Evolutionary conservation across 2,797 vertebrate species (phyloP).

Genomic region (Octomys mimax): DNA sequence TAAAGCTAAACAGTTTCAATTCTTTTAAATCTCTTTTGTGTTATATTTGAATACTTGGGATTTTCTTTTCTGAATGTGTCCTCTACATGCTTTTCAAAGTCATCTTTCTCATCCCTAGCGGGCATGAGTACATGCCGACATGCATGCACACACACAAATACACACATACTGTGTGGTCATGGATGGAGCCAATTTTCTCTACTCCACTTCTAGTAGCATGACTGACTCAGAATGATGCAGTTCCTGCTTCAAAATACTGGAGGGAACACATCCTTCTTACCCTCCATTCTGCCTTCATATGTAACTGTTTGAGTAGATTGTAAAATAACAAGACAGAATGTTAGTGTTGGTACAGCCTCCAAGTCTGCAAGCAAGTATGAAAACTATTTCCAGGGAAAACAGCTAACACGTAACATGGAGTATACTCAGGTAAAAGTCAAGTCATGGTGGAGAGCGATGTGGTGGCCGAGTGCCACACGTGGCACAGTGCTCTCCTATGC

Average conservation of each 20-base stretch:
- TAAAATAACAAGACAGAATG: not conserved
- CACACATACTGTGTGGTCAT: accelerated
- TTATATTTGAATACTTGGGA: conserved; percentile 38
- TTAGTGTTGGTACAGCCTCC: not conserved
- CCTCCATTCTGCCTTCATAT: not conserved
- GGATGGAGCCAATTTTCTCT: not conserved
- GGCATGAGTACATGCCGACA: not conserved
- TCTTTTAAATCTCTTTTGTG: not conserved
- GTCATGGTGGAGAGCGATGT: not conserved
- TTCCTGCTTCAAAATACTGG: not conserved
- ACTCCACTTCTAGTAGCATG: not conserved
- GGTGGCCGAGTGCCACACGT: too few species aligned
- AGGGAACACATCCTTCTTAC: not conserved
- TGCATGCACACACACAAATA: not conserved
- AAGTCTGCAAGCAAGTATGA: conserved; percentile 31
- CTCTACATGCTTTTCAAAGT: conserved; percentile 18
- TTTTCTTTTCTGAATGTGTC: not conserved
- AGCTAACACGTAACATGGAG: not conserved
- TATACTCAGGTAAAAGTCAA: not conserved
- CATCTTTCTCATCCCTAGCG: not conserved
- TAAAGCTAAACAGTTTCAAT: conserved; percentile 35
- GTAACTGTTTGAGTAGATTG: not conserved
- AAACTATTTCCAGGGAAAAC: conserved; percentile 31
- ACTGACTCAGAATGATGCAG: not conserved
- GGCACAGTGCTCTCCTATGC: not conserved